Conservation (phyloP, 1,140 invertebrate species). For the Steinernema feltiae region DNA sequence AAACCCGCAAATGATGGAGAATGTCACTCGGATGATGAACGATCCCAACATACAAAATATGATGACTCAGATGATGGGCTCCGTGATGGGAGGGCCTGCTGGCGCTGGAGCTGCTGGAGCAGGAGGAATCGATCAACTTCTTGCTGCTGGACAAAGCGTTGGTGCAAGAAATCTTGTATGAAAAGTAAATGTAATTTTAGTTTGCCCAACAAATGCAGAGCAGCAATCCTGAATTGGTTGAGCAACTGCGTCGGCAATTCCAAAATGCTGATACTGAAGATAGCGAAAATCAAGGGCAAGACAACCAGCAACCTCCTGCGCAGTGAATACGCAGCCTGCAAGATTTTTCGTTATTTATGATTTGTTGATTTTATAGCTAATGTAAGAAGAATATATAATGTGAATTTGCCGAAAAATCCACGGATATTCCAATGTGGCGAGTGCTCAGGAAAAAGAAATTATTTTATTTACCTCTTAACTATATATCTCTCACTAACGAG, state of each 20-base stretch:
- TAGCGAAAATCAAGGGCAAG: not conserved
- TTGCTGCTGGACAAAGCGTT: constrained; percentile 62
- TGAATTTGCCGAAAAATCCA: too few species aligned
- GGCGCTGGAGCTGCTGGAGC: constrained; percentile 38
- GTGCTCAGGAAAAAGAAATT: too few species aligned
- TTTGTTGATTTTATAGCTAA: not conserved
- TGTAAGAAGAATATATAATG: too few species aligned
- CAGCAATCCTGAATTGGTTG: constrained; percentile 67
- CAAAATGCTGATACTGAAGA: constrained; percentile 18
- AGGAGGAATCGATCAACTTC: constrained; percentile 60
- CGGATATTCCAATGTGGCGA: too few species aligned
- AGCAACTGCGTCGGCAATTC: constrained; percentile 64
- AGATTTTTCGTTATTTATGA: not conserved
- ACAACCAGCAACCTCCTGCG: not conserved
- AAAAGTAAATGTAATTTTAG: constrained; percentile 39
- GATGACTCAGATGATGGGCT: constrained; percentile 34
- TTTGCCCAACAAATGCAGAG: constrained; percentile 68
- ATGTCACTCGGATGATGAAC: constrained; percentile 71
- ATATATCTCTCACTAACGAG: too few species aligned
- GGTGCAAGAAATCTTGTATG: not conserved
- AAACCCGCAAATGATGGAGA: constrained; percentile 72
- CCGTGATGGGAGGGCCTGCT: constrained; percentile 18
- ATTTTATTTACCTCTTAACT: not conserved
- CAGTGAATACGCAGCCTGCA: not conserved
- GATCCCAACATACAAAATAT: constrained; percentile 63